These are phyloP conservation scores for Craseonycteris thonglongyai DNA, from an alignment of 2,113 vertebrate species.

Conservation along the genomic window DNA sequence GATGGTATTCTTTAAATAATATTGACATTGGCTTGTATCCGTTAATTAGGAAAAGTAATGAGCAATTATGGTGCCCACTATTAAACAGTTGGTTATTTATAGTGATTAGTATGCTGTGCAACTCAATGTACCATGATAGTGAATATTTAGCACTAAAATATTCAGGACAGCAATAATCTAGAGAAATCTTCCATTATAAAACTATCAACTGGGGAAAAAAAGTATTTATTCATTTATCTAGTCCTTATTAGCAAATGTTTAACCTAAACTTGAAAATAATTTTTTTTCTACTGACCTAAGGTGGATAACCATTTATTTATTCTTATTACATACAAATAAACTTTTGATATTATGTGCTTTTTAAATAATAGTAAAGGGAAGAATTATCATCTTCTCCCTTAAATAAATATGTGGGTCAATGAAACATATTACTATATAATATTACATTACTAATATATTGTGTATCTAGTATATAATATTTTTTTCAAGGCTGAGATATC, in stretches of 20 bases:
- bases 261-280: background rate
- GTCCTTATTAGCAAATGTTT: slow-evolving; percentile 7
- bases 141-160: slow-evolving; percentile 11
- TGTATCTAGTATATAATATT: background rate
- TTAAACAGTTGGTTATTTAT: slow-evolving; percentile 15
- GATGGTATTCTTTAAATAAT: slow-evolving; percentile 10
- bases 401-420: background rate
- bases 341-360: background rate
- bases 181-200: background rate
- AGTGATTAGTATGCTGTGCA: background rate
- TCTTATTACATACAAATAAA: background rate
- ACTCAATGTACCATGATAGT: background rate
- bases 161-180: background rate
- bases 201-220: background rate
- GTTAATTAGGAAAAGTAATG: slow-evolving; percentile 47
- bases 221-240: background rate
- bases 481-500: background rate
- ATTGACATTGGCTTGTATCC: background rate
- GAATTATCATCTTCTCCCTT: background rate
- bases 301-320: background rate
- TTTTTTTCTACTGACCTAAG: background rate
- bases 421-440: background rate
- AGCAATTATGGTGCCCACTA: background rate
- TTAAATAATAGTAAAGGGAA: background rate
- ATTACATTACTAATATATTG: too few species aligned